Evolutionary conservation across 2,113 vertebrate species (phyloP).

Genomic region (Callopanchax toddi): DNA sequence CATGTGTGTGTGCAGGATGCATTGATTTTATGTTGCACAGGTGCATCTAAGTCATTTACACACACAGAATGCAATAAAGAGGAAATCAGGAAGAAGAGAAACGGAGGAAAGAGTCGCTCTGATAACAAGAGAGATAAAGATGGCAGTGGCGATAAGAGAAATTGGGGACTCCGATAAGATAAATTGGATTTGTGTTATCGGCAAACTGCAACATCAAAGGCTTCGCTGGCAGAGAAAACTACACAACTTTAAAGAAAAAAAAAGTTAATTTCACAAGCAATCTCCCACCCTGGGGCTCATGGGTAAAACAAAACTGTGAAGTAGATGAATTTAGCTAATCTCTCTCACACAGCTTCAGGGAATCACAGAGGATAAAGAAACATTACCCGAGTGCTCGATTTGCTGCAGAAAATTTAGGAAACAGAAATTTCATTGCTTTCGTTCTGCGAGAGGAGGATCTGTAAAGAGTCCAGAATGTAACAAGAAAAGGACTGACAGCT

Average conservation of each 20-base stretch:
- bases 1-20: neutral
- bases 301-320: conserved; percentile 73
- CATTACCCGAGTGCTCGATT: conserved; percentile 13
- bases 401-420: conserved; percentile 24
- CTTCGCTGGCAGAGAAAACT: conserved; percentile 29
- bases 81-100: conserved; percentile 21
- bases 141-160: conserved; percentile 36
- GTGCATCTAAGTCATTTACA: conserved; percentile 25
- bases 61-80: conserved; percentile 14
- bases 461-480: too few relatives aligned
- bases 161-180: conserved; percentile 44
- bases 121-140: conserved; percentile 28
- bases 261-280: conserved; percentile 65
- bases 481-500: conserved; percentile 20
- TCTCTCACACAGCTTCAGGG: conserved; percentile 58
- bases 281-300: conserved; percentile 57
- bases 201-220: conserved; percentile 59
- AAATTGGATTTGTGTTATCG: conserved; percentile 56
- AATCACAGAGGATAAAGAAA: conserved; percentile 39
- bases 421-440: conserved; percentile 9
- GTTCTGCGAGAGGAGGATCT: neutral
- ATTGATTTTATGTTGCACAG: conserved; percentile 11
- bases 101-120: neutral
- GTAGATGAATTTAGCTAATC: conserved; percentile 71
- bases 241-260: conserved; percentile 42